These are phyloP conservation scores for Sycophila sp. DNA, from an alignment of 1,140 invertebrate species.

Conservation along the genomic window DNA sequence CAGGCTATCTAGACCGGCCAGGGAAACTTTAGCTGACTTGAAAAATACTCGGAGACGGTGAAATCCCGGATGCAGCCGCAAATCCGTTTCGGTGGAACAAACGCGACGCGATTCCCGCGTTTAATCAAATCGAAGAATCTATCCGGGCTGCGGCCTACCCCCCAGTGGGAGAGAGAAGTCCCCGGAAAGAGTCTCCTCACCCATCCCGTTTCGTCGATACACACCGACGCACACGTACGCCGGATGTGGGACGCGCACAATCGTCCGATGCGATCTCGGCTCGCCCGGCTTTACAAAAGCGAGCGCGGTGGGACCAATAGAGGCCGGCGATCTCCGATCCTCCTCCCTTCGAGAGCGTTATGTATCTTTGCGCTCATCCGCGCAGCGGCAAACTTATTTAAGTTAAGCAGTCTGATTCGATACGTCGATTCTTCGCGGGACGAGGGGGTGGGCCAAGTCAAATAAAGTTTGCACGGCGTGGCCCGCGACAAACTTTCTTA, in stretches of 20 bases:
- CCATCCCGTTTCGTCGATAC: neutral
- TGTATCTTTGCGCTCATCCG: conserved; percentile 34
- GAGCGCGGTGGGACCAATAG: conserved; percentile 10
- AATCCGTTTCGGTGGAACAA: neutral
- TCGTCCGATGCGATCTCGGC: conserved; percentile 5
- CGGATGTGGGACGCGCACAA: neutral
- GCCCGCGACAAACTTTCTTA: conserved; percentile 36
- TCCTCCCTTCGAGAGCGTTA: neutral
- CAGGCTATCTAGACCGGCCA: too few species aligned
- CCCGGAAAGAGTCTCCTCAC: neutral
- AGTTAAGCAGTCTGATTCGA: conserved; percentile 52
- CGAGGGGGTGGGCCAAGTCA: conserved; percentile 31
- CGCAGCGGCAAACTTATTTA: conserved; percentile 46
- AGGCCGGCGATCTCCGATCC: neutral
- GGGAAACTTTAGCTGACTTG: too few species aligned
- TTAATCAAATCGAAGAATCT: conserved; percentile 19
- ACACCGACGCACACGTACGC: neutral
- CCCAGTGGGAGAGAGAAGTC: neutral
- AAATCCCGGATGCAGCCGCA: too few species aligned
- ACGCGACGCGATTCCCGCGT: neutral
- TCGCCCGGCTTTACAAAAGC: neutral
- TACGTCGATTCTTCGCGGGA: conserved; percentile 46
- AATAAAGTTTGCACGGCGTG: conserved; percentile 44
- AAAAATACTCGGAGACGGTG: too few species aligned
- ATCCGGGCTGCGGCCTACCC: neutral